Percentiles rank a stretch among this genome's conserved stretches.
phyloP scores from a whole-genome alignment of 2,888 invertebrate genomes.

The Alentia gelatinosa region DNA sequence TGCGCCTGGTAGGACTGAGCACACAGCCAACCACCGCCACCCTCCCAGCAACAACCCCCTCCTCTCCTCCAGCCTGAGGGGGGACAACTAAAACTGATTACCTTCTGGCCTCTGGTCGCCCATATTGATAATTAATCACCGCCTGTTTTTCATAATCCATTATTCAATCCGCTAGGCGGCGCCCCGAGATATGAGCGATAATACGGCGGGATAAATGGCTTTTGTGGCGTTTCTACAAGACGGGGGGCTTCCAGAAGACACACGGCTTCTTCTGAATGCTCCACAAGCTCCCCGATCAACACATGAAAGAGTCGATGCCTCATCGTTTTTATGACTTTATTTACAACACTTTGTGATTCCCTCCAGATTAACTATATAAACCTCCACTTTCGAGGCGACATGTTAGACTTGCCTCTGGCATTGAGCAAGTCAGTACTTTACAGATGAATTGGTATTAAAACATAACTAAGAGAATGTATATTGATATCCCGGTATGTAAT shows the following conservation, averaged over 20 bases:
- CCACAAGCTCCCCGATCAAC: no score
- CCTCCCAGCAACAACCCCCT: neutral
- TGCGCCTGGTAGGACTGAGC: neutral
- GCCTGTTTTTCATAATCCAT: constrained; percentile 31
- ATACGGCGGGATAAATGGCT: constrained; percentile 6
- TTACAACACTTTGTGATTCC: no score
- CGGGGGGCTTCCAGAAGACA: neutral
- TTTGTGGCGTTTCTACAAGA: constrained; percentile 10
- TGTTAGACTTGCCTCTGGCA: no score
- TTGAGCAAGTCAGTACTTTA: no score
- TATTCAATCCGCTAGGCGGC: constrained; percentile 38
- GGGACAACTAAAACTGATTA: neutral
- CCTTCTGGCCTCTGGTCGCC: neutral
- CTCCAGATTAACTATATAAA: no score
- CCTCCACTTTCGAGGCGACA: no score
- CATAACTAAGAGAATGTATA: no score
- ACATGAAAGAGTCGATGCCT: no score
- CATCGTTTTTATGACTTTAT: no score
- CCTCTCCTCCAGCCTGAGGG: neutral
- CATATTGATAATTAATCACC: constrained; percentile 49
- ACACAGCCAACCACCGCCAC: neutral
- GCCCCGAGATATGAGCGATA: constrained; percentile 3
- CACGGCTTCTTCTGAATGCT: neutral
- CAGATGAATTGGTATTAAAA: no score
- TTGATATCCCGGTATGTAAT: no score